Evolutionary conservation across 2,797 vertebrate species (phyloP), one percentile per base, ranked within the genome.

Genomic region (Emys orbicularis): DNA sequence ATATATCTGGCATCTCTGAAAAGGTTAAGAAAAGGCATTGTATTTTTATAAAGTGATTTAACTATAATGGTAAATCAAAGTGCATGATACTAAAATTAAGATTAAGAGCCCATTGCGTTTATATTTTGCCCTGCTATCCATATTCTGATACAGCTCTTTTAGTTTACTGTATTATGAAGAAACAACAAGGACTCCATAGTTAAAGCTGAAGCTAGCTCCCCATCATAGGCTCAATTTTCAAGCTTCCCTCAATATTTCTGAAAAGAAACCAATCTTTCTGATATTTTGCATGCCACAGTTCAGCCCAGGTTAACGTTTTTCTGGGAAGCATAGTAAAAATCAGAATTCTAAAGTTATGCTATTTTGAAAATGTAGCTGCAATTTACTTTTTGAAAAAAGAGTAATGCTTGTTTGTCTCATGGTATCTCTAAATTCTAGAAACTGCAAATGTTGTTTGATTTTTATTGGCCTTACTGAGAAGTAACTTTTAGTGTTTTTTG

Each of bases 51-150:
- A 79, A 80, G 7, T 80, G 90, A 8, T 50, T 72, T 72, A 72
- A 37, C 65, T 8, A 27, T 12, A 57, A n/a, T 5, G 74, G 4
- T 37, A 91, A 89, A 84, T 94, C 81, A 50, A 76, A 49, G 15
- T 88, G 87, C 41, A 34, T 29, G 57, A 49, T 77, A 49, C 25
- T 87, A 86, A 90, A 81, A 54, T 41, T 85, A 91, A 83, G 19
- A n/a, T 44, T 52, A 52, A 65, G 81, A 82, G 74, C 41, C 79
- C 61, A 44, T 10, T 50, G 90, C 3, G 37, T 86, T 92, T 90
- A 19, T 49, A 81, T 57, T 83, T 90, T 93, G 10, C 23, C 41
- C 23, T 83, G 49, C 49, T 86, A 31, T 74, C 83, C 79, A 83
- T 50, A 29, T n/a, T 76, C 56, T 83, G 59, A 18, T 12, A 50